phyloP scores from a whole-genome alignment of 1,140 invertebrate species.

The Halyomorpha halys region DNA sequence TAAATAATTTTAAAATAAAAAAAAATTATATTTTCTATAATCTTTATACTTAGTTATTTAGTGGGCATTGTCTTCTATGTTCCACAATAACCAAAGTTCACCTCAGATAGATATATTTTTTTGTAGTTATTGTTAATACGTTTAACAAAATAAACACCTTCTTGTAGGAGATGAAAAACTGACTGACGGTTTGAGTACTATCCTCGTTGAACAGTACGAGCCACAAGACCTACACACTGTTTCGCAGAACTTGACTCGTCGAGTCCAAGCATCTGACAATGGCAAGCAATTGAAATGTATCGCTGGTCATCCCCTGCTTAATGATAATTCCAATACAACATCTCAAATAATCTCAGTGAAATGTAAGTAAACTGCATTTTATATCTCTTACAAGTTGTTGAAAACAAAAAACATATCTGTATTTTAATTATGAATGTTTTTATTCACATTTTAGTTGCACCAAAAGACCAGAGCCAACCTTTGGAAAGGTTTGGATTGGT shows the following conservation, averaged over 20 bases:
- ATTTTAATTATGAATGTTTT: neutral
- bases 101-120: no score
- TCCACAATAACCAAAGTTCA: no score
- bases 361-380: slow-evolving; percentile 43
- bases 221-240: slow-evolving; percentile 44
- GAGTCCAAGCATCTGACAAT: slow-evolving; percentile 50
- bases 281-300: slow-evolving; percentile 51
- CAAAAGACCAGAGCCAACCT: slow-evolving; percentile 41
- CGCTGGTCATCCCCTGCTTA: slow-evolving; percentile 50
- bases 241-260: slow-evolving; percentile 50
- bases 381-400: neutral
- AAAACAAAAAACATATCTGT: neutral
- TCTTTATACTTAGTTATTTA: no score
- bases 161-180: slow-evolving; percentile 47
- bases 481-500: slow-evolving; percentile 58
- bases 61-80: no score
- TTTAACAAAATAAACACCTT: no score
- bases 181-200: slow-evolving; percentile 42
- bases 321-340: slow-evolving; percentile 34
- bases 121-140: no score
- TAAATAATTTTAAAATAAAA: no score
- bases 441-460: slow-evolving; percentile 42
- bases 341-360: slow-evolving; percentile 45
- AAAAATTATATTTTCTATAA: no score
- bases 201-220: slow-evolving; percentile 35